Conservation (phyloP, 2,113 vertebrate genomes). For the Phrynosoma blainvillii region DNA sequence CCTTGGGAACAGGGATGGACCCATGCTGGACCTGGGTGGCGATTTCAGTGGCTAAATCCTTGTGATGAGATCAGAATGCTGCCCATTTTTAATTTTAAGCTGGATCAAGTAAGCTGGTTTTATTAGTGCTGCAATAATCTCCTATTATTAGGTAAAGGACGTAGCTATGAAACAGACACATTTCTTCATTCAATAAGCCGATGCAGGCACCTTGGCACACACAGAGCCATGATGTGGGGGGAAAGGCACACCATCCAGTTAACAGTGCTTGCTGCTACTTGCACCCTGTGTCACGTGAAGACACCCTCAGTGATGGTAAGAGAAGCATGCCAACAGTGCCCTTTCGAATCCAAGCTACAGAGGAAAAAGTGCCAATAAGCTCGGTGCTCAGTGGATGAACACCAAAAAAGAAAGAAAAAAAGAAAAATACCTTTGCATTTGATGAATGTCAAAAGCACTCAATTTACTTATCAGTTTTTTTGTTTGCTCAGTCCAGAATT, state of each 20-base stretch:
- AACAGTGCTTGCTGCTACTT: neutral
- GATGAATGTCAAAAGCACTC: conserved; percentile 77
- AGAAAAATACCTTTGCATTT: conserved; percentile 78
- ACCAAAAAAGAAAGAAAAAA: neutral
- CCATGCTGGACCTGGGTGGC: too few species aligned
- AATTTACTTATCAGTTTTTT: conserved; percentile 75
- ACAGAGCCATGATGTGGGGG: neutral
- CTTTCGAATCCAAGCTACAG: neutral
- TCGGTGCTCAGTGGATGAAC: neutral
- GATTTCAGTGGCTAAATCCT: too few species aligned
- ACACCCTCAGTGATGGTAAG: neutral
- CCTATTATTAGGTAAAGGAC: neutral
- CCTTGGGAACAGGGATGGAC: too few species aligned
- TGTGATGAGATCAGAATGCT: too few species aligned
- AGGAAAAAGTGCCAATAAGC: neutral
- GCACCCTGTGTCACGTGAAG: neutral
- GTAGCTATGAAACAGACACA: neutral
- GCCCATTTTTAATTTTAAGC: too few species aligned
- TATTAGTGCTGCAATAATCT: too few species aligned
- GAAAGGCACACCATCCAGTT: neutral
- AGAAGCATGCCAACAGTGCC: neutral
- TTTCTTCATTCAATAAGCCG: neutral
- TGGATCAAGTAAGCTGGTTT: too few species aligned
- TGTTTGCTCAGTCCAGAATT: conserved; percentile 79
- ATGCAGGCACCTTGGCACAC: neutral